Evolutionary conservation across 2,888 invertebrate species (phyloP), one percentile per base, ranked within the genome.

Genomic region (Apomyelois bistriatella): DNA sequence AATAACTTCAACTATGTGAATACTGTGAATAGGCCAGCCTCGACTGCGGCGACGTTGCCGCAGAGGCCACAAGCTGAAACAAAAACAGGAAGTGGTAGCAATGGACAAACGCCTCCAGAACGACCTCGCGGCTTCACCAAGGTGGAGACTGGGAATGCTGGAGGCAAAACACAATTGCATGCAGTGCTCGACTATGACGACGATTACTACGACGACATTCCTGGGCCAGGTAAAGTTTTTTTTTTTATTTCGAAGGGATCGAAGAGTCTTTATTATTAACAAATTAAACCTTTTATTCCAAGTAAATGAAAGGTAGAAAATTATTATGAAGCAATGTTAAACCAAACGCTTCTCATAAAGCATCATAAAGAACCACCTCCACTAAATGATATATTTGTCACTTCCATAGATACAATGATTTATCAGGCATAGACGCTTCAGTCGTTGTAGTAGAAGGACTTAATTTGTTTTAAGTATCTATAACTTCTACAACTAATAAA

Each of bases 101-200:
- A 60, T 68, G 75, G 68, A 37, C 80, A 80, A 59, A 59, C 73
- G 13, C 91, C 88, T 58, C 90, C 91, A 0, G 89, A 91, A 53
- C 86, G 92, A 58, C 92, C 93, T 32, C 92, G 93, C 2, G 93
- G 93, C 4, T 94, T 92, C 70, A 94, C 94, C 10, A 92, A 93
- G 66, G 94, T 94, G 41, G 89, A 90, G 67, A 74, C 81, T 3
- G 92, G 92, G 58, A 88, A 91, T 1, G 86, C 82, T 55, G 93
- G 85, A 66, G 85, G 88, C 12, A 93, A 93, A 72, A 93, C 94
- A 1, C 94, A 94, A 64, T 81, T 95, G 55, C 95, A 95, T 75
- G 94, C 95, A 3, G 93, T 95, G 16, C 87, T 95, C 48, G 95
- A 95, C 74, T 95, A 94, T 67, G 94, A 94, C 64, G 92, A 92